Conservation (phyloP, 1,140 invertebrate species). For the Penaeus japonicus region DNA sequence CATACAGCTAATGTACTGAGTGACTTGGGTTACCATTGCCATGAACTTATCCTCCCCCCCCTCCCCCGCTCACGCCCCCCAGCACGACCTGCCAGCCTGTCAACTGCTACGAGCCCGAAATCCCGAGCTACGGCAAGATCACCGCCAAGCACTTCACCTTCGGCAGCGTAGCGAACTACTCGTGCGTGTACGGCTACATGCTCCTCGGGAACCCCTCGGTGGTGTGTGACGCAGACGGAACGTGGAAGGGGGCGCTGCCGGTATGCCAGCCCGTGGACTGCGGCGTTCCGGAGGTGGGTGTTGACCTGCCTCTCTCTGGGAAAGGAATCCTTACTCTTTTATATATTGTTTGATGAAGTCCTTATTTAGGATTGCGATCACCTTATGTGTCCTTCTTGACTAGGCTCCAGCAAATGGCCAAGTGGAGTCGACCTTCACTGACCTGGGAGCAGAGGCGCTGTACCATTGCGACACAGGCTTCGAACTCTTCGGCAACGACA, state of each 20-base stretch:
- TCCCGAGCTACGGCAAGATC: slow-evolving; percentile 55
- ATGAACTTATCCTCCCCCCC: neutral
- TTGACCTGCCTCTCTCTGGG: neutral
- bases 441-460: slow-evolving; percentile 53
- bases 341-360: neutral
- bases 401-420: slow-evolving; percentile 48
- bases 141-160: slow-evolving; percentile 62
- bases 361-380: too few species aligned
- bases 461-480: slow-evolving; percentile 64
- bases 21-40: too few species aligned
- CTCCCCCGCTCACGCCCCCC: neutral
- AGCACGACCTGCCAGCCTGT: slow-evolving; percentile 59
- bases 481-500: slow-evolving; percentile 62
- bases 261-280: slow-evolving; percentile 61
- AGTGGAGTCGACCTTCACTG: slow-evolving; percentile 19
- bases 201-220: slow-evolving; percentile 58
- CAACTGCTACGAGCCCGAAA: slow-evolving; percentile 60
- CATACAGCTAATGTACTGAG: too few species aligned
- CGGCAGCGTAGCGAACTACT: slow-evolving; percentile 65
- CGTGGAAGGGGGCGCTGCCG: slow-evolving; percentile 60
- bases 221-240: slow-evolving; percentile 47
- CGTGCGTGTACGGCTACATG: slow-evolving; percentile 66
- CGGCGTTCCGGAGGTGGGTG: slow-evolving; percentile 59
- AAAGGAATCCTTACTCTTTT: neutral
- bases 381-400: neutral